Percentiles rank a stretch among this genome's conserved stretches.
phyloP scores from a whole-genome alignment of 1,140 invertebrate species.

The Forficula auricularia region DNA sequence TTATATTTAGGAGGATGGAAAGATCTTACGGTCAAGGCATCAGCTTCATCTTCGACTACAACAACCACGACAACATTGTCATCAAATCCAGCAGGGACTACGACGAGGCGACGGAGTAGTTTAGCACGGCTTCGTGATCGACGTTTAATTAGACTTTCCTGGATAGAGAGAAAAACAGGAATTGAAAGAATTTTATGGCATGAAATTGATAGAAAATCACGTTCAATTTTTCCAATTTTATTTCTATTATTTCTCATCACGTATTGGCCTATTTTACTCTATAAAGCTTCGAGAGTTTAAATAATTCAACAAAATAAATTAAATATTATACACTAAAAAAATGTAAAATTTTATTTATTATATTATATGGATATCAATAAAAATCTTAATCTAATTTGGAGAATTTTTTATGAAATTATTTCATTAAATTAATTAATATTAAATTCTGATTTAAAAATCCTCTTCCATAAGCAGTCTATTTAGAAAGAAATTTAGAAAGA shows the following conservation, averaged over 20 bases:
- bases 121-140: background rate
- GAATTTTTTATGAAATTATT: too few relatives aligned
- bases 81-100: background rate
- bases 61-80: slow-evolving; percentile 14
- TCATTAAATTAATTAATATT: too few relatives aligned
- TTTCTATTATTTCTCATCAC: slow-evolving; percentile 54
- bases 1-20: too few relatives aligned
- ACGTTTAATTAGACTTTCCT: slow-evolving; percentile 24
- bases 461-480: too few relatives aligned
- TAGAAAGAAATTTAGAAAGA: too few relatives aligned
- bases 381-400: too few relatives aligned
- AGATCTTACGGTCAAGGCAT: too few relatives aligned
- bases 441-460: too few relatives aligned
- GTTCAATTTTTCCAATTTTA: slow-evolving; percentile 51
- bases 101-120: background rate
- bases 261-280: slow-evolving; percentile 52
- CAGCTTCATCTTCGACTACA: too few relatives aligned
- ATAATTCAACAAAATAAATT: slow-evolving; percentile 17
- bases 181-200: slow-evolving; percentile 45
- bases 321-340: too few relatives aligned
- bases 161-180: slow-evolving; percentile 40
- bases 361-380: too few relatives aligned
- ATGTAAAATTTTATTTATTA: too few relatives aligned
- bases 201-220: slow-evolving; percentile 45
- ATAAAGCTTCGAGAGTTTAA: slow-evolving; percentile 8